Conservation (phyloP, 2,797 vertebrate species). For the Tangara arthus region DNA sequence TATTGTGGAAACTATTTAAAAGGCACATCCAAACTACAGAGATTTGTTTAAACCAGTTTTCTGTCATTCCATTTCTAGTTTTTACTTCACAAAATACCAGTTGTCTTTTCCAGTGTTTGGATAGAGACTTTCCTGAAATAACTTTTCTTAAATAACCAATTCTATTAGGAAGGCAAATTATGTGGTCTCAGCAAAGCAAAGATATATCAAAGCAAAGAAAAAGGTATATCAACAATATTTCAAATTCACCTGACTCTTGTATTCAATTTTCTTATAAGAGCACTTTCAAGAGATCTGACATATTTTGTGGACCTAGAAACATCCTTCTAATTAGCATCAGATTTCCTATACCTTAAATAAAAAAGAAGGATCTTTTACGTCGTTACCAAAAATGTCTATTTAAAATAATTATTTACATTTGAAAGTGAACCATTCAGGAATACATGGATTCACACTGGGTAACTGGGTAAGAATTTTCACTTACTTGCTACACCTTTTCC, state of each 20-base stretch:
- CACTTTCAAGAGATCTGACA: constrained; percentile 19
- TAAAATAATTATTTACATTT: neutral
- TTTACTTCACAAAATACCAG: constrained; percentile 39
- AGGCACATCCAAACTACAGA: neutral
- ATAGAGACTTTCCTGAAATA: constrained; percentile 63
- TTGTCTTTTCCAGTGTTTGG: constrained; percentile 45
- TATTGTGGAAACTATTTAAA: neutral
- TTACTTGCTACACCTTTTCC: neutral
- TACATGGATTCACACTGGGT: neutral
- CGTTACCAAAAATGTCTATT: neutral
- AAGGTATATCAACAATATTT: constrained; percentile 39
- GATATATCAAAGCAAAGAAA: constrained; percentile 55
- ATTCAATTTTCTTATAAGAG: constrained; percentile 62
- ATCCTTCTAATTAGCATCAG: constrained; percentile 16
- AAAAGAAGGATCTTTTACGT: neutral
- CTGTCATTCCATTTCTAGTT: constrained; percentile 40
- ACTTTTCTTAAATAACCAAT: constrained; percentile 53
- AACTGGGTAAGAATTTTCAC: neutral
- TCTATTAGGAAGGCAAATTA: constrained; percentile 27
- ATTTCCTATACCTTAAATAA: constrained; percentile 30
- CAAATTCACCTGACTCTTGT: constrained; percentile 50
- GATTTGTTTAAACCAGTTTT: constrained; percentile 45
- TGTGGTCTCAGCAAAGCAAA: constrained; percentile 66
- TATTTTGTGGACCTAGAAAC: constrained; percentile 57
- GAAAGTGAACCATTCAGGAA: neutral